Base-by-base conservation (phyloP, 2,113 vertebrate species). In the Nestor notabilis region DNA sequence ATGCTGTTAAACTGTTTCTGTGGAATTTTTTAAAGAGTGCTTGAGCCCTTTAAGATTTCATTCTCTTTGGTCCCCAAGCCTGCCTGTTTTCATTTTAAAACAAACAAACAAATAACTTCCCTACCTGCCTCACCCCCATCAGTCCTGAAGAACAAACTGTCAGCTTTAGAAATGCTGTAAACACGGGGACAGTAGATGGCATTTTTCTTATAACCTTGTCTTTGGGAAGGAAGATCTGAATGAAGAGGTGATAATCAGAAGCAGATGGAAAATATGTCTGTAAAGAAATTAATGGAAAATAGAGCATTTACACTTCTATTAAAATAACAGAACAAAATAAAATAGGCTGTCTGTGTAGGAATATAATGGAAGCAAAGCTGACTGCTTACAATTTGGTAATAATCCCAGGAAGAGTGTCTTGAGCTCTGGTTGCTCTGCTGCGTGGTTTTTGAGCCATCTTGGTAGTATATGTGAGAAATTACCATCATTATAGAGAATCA, bases 31-130 rank as follows among this genome's bases (percentile, higher is more conserved):
- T 49, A n/a, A 33, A 83, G 35, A 68, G 52, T 79, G 44, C 39
- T 87, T 71, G 41, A 79, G 9, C 49, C 61, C 56, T 75, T 5
- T 65, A 80, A 89, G 72, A 71, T 79, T 95, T 91, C 31, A 71
- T 94, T 91, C 61, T 83, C 41, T 92, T 44, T 87, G 14, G 66
- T 90, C 76, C 52, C 21, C 60, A 29, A 55, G 60, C 39, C 33
- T 79, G 60, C 33, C 63, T 84, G 25, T 84, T 96, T 91, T 78
- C 27, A 60, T 86, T 94, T 90, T 60, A 86, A 87, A 96, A 74
- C 28, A 89, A 83, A 80, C 61, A 89, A 95, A 88, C 61, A 85
- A 94, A 16, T 20, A 90, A 47, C 44, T 92, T 89, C 37, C 53
- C 58, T 86, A 33, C 18, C 8, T 6, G 0, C 2, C 20, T 70